A percentile compares a stretch with the other conserved stretches of the same genome.
Conservation (phyloP, 2,888 invertebrate species). For the Automeris io region DNA sequence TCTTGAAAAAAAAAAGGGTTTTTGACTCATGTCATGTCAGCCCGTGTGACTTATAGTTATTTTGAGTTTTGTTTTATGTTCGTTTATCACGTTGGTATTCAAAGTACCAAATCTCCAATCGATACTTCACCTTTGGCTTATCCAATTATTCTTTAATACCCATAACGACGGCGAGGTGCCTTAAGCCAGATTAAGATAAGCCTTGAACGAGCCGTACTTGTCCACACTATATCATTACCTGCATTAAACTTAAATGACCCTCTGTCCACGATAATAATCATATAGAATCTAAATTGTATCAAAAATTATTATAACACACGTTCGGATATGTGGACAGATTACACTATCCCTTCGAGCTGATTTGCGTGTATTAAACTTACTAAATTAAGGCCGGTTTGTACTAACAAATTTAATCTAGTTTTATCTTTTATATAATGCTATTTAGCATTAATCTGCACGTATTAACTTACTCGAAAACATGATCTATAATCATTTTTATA, state of each 20-base stretch:
- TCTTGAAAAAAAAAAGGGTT: too few species aligned
- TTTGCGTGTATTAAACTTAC: conserved; percentile 1
- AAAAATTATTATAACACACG: conserved; percentile 33
- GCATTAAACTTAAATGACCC: conserved; percentile 5
- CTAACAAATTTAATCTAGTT: conserved; percentile 19
- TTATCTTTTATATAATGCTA: conserved; percentile 40
- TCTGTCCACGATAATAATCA: conserved; percentile 10
- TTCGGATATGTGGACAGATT: conserved; percentile 44
- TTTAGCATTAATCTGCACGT: too few species aligned
- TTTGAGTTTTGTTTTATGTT: too few species aligned
- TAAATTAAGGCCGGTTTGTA: conserved; percentile 7
- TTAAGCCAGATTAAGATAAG: conserved; percentile 70
- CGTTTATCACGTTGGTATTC: too few species aligned
- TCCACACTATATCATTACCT: conserved; percentile 55
- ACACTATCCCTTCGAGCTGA: conserved; percentile 42
- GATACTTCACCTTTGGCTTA: conserved; percentile 59
- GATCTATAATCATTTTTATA: too few species aligned
- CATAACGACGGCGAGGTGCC: conserved; percentile 54
- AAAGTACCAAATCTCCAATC: conserved; percentile 42
- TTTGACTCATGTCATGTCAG: too few species aligned
- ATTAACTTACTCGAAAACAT: too few species aligned
- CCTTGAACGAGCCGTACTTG: conserved; percentile 27
- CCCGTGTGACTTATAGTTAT: too few species aligned
- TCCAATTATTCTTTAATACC: conserved; percentile 71
- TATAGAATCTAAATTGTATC: conserved; percentile 66